phyloP scores from a whole-genome alignment of 2,888 invertebrate genomes.

The Pilophorus perplexus region DNA sequence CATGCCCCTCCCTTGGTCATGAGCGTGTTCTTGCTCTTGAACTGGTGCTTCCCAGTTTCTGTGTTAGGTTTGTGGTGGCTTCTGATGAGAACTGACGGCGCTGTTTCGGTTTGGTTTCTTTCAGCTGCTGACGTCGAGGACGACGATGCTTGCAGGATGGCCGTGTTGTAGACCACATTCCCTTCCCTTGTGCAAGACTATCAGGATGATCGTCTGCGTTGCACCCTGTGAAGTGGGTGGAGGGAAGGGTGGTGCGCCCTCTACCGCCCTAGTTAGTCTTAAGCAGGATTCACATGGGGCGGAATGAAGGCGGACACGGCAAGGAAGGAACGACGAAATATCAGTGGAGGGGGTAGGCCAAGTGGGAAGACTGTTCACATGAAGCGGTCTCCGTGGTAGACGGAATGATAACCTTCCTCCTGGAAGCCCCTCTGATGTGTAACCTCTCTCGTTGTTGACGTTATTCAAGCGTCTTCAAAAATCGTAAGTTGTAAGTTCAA shows the following conservation, averaged over 20 bases:
- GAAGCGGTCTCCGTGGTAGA: no score
- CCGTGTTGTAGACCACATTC: background rate
- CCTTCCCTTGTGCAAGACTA: background rate
- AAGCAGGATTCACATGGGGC: no score
- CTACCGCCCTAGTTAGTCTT: no score
- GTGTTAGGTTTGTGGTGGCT: background rate
- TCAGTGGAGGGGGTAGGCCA: no score
- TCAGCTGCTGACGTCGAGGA: conserved; percentile 21
- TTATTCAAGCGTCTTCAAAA: no score
- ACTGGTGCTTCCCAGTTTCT: background rate
- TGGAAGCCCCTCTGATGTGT: no score
- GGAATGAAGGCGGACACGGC: no score
- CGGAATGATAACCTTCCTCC: no score
- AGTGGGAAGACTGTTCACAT: no score
- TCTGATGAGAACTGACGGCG: conserved; percentile 13
- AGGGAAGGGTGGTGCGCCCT: background rate
- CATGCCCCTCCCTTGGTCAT: background rate
- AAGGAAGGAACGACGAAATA: no score
- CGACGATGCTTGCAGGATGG: conserved; percentile 5
- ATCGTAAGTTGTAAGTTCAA: no score
- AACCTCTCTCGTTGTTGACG: no score
- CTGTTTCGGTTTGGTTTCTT: conserved; percentile 8
- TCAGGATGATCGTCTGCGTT: conserved; percentile 8
- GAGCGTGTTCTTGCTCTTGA: background rate
- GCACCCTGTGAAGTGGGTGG: background rate